Percentiles rank a stretch among this genome's conserved stretches.
These are phyloP conservation scores for Pelodytes ibericus DNA, from an alignment of 2,797 vertebrate species.

Conservation along the genomic window DNA sequence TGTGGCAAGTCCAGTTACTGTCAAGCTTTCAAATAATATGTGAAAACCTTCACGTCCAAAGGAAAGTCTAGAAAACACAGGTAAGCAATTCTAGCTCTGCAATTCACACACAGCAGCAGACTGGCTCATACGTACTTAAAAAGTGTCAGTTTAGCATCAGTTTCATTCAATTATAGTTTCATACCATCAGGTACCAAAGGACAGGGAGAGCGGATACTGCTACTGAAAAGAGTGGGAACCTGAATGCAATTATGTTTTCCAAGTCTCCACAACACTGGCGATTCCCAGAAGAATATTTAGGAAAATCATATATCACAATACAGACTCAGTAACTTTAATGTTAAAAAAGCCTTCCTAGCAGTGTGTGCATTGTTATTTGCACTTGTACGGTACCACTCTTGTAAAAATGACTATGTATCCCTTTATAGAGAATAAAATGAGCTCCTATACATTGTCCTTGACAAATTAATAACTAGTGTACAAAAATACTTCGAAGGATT, in stretches of 20 bases:
- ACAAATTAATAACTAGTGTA: too few species aligned
- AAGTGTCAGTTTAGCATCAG: constrained; percentile 58
- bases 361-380: too few species aligned
- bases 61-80: constrained; percentile 8
- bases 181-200: constrained; percentile 57
- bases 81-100: neutral
- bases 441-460: too few species aligned
- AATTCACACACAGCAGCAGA: neutral
- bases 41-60: constrained; percentile 15
- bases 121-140: neutral
- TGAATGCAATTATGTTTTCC: constrained; percentile 55
- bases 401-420: too few species aligned
- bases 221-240: constrained; percentile 55
- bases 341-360: too few species aligned
- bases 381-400: too few species aligned
- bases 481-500: too few species aligned
- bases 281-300: constrained; percentile 48
- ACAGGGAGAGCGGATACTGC: constrained; percentile 50
- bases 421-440: too few species aligned
- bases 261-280: constrained; percentile 38
- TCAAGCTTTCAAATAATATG: constrained; percentile 28
- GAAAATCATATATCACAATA: constrained; percentile 10
- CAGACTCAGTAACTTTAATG: constrained; percentile 21
- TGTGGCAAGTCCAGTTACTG: neutral
- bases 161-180: constrained; percentile 59